Conservation (phyloP, 2,888 invertebrate species). For the Panopea generosa region DNA sequence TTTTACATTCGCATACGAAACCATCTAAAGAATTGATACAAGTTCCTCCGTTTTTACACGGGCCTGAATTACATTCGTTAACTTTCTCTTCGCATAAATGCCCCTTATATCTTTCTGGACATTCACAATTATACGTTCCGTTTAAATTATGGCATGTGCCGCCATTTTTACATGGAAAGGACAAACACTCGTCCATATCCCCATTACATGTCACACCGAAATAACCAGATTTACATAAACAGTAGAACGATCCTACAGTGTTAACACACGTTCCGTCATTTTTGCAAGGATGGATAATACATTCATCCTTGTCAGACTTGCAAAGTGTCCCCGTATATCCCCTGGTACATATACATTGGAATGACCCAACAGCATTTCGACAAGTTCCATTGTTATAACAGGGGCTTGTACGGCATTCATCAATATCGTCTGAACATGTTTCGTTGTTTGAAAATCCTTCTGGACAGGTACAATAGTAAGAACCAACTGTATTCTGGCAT, state of each 20-base stretch:
- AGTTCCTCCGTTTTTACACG: slow-evolving; percentile 12
- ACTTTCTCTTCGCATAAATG: slow-evolving; percentile 57
- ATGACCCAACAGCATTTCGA: slow-evolving; percentile 49
- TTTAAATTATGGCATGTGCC: slow-evolving; percentile 58
- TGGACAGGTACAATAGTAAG: slow-evolving; percentile 28
- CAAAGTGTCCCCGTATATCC: slow-evolving; percentile 62
- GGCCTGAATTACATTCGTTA: slow-evolving; percentile 54
- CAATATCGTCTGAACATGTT: slow-evolving; percentile 50
- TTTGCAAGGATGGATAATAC: slow-evolving; percentile 56
- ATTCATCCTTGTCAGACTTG: slow-evolving; percentile 62
- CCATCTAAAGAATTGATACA: slow-evolving; percentile 11
- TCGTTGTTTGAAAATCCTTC: slow-evolving; percentile 29
- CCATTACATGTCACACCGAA: slow-evolving; percentile 24
- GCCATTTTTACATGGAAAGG: slow-evolving; percentile 55
- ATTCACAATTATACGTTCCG: slow-evolving; percentile 56
- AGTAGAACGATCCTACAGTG: neutral
- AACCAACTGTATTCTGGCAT: slow-evolving; percentile 26
- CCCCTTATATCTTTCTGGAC: slow-evolving; percentile 60
- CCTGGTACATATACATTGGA: slow-evolving; percentile 52
- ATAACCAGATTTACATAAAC: too few relatives aligned
- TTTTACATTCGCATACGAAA: slow-evolving; percentile 10
- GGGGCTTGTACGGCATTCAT: slow-evolving; percentile 57
- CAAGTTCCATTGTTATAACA: slow-evolving; percentile 62
- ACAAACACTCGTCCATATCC: slow-evolving; percentile 21
- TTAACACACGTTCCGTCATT: slow-evolving; percentile 62